Percentiles rank a stretch among this genome's conserved stretches.
These are phyloP conservation scores for Phocides pigmalion DNA, from an alignment of 1,140 invertebrate species.

Conservation along the genomic window DNA sequence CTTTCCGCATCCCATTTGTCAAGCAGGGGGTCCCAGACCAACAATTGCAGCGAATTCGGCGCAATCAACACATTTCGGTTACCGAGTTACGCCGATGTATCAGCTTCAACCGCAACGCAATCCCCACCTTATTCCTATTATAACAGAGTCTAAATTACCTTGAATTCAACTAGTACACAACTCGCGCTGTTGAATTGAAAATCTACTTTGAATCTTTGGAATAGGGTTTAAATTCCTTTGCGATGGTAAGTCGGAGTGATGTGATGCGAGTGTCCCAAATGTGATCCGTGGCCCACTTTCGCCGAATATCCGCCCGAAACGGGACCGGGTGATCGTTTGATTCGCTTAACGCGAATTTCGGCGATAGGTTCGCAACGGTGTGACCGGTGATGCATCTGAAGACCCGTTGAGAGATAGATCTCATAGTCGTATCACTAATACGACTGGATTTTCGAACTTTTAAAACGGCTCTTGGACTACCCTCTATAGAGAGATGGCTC, in stretches of 20 bases:
- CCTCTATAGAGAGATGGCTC: too few species aligned
- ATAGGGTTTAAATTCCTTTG: conserved; percentile 23
- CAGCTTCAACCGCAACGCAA: conserved; percentile 5
- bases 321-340: conserved; percentile 57
- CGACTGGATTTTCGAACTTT: too few species aligned
- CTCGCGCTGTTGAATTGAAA: not conserved
- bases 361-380: conserved; percentile 26
- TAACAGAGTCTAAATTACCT: conserved; percentile 20
- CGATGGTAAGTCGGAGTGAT: conserved; percentile 39
- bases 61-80: conserved; percentile 45
- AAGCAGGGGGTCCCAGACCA: conserved; percentile 3
- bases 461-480: too few species aligned
- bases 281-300: conserved; percentile 63
- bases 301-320: conserved; percentile 61
- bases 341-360: conserved; percentile 69
- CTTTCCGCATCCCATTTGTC: conserved; percentile 25
- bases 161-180: not conserved
- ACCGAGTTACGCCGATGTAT: conserved; percentile 39
- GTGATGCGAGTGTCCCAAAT: conserved; percentile 43
- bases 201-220: not conserved
- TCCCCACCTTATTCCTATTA: conserved; percentile 10
- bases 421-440: too few species aligned
- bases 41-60: conserved; percentile 46
- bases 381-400: conserved; percentile 1
- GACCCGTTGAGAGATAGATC: conserved; percentile 22